Evolutionary conservation across 2,797 vertebrate species (phyloP), one percentile per base, ranked within the genome.

Genomic region (Rhinichthys osculus): DNA sequence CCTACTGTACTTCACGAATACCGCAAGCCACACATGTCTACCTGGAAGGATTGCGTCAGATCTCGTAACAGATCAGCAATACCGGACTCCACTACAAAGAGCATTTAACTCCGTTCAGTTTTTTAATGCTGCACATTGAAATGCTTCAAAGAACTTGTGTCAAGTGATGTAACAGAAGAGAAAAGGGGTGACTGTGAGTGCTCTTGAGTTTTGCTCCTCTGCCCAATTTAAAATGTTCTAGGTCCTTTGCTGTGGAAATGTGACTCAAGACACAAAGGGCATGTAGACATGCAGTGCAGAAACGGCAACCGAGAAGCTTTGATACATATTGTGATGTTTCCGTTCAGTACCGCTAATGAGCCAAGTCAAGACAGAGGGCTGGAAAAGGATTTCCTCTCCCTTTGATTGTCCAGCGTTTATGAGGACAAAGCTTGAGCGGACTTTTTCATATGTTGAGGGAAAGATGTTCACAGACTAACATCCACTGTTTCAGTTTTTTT

Each of bases 211-310:
- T 91, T 88, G 78, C 50, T 76, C n/a, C 83, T 88, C 84, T 89
- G 90, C 91, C 88, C 90, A 85, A 71, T 86, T 87, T 87, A 92
- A 91, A 90, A 90, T 87, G 93, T 94, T 94, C 92, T 93, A 91
- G 93, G 92, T 89, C 81, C 86, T 90, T 82, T 87, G 84, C 87
- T 90, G 92, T 91, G 92, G 89, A 89, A 85, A 89, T 90, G 91
- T 90, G 88, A 93, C 90, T 93, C 91, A 90, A 90, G 90, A 92
- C 91, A 92, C 90, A 93, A 92, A 93, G 92, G 93, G 89, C 93
- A 93, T 90, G 91, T 80, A 92, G 89, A 89, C 89, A 84, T 87
- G 92, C 85, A 87, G 62, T 69, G 90, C 92, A 92, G 92, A 94
- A 95, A 94, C 92, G 93, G 93, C 90, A 92, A 90, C 92, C 44